Evolutionary conservation across 2,797 vertebrate genomes (phyloP).

Genomic region (Xenentodon cancila): DNA sequence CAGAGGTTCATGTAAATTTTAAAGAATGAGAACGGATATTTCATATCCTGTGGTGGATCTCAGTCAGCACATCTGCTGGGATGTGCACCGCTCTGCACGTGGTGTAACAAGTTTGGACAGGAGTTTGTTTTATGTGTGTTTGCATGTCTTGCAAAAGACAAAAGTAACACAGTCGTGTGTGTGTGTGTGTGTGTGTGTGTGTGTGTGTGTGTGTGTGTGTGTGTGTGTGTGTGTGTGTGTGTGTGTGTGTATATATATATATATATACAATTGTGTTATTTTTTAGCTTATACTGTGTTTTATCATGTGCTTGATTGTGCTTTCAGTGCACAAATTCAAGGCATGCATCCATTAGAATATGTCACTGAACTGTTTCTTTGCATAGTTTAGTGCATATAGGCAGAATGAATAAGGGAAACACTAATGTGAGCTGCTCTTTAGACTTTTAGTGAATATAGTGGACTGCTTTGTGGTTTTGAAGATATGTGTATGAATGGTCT

Average conservation of each 20-base stretch:
- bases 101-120: slow-evolving; percentile 15
- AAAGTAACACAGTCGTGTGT: too few species aligned
- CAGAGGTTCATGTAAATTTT: neutral
- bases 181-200: too few species aligned
- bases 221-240: too few species aligned
- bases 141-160: neutral
- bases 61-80: neutral
- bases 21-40: neutral
- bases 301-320: too few species aligned
- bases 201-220: too few species aligned
- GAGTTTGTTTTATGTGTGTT: neutral
- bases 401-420: neutral
- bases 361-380: too few species aligned
- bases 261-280: neutral
- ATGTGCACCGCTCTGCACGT: neutral
- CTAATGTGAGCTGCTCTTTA: neutral
- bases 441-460: neutral
- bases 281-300: too few species aligned
- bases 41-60: neutral
- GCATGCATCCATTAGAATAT: too few species aligned
- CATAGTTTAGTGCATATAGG: neutral
- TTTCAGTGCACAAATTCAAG: too few species aligned
- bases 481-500: neutral
- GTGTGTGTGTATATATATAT: neutral
- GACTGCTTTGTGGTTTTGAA: slow-evolving; percentile 8